Percentiles rank a stretch among this genome's conserved stretches.
Conservation (phyloP, 2,797 vertebrate genomes). For the Enteromius thamalakanensis region DNA sequence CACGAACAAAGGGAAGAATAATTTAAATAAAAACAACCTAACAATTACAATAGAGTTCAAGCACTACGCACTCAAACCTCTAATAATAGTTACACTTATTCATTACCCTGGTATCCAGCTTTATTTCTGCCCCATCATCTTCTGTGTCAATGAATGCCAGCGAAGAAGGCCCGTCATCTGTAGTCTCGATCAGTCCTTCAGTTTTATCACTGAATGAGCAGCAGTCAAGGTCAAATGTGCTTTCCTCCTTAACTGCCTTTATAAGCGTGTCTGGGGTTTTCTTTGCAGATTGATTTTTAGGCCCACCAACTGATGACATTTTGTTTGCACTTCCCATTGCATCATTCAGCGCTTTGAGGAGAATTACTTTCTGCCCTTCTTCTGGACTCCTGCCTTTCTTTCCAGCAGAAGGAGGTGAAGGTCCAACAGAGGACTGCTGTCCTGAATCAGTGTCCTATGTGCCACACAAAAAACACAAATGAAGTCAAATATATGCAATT, state of each 20-base stretch:
- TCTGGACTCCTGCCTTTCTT: conserved; percentile 68
- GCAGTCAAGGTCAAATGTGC: conserved; percentile 16
- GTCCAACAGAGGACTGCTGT: neutral
- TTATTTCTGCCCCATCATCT: conserved; percentile 8
- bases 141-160: conserved; percentile 48
- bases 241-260: neutral
- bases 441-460: neutral
- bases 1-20: no score
- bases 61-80: no score
- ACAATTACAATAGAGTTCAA: no score
- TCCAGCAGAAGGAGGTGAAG: conserved; percentile 49
- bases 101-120: conserved; percentile 61
- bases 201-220: conserved; percentile 24
- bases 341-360: conserved; percentile 68
- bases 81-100: neutral
- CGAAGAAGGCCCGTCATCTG: conserved; percentile 7
- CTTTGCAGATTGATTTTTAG: neutral
- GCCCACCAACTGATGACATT: neutral
- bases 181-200: neutral
- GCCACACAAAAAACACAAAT: conserved; percentile 1
- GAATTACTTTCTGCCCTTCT: conserved; percentile 72
- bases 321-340: conserved; percentile 58
- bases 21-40: no score
- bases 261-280: neutral
- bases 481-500: neutral